Evolutionary conservation across 2,888 invertebrate species (phyloP).

Genomic region (Chalcis sispes): DNA sequence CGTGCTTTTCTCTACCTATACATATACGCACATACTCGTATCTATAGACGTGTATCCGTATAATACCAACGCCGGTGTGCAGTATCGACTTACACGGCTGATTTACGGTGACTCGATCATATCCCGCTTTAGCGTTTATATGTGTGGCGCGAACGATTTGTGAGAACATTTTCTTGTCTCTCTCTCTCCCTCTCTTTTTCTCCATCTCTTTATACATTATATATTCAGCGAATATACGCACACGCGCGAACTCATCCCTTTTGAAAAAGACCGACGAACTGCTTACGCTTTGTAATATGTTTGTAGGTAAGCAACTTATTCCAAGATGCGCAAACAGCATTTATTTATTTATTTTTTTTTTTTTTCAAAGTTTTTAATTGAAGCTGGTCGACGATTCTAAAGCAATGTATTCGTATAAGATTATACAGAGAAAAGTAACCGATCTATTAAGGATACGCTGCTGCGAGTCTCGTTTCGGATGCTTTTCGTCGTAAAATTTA

Average conservation of each 20-base stretch:
- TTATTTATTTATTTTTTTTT: no score
- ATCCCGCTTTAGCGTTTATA: slow-evolving; percentile 8
- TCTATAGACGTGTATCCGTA: not conserved
- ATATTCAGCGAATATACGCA: slow-evolving; percentile 32
- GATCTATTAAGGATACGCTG: not conserved
- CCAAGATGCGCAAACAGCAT: no score
- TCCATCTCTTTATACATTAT: not conserved
- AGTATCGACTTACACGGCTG: slow-evolving; percentile 55
- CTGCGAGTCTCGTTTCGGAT: not conserved
- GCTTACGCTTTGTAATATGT: slow-evolving; percentile 42
- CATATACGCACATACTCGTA: not conserved
- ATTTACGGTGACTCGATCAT: slow-evolving; percentile 56
- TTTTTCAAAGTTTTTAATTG: no score
- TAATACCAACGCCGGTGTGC: not conserved
- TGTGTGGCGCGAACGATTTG: slow-evolving; percentile 1
- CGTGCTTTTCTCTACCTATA: not conserved
- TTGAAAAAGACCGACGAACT: no score
- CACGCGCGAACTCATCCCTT: slow-evolving; percentile 12
- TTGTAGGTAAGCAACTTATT: no score
- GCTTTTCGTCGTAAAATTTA: slow-evolving; percentile 50
- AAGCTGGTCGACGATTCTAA: no score
- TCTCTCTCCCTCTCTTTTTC: slow-evolving; percentile 6
- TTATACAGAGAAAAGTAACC: not conserved
- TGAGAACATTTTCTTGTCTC: not conserved
- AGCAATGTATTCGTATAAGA: no score